phyloP scores from a whole-genome alignment of 2,888 invertebrate species.

The Tachina fera region DNA sequence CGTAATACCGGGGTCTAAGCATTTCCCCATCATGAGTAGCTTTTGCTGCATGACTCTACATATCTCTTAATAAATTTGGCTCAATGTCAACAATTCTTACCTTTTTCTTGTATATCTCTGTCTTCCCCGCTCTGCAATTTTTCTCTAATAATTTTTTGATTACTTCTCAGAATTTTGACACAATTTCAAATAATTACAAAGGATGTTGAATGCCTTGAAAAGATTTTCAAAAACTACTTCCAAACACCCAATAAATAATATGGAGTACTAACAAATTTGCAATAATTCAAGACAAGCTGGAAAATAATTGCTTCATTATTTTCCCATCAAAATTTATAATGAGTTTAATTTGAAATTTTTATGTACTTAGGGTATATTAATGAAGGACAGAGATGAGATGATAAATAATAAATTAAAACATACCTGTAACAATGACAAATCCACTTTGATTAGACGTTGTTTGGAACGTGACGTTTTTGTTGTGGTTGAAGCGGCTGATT shows the following conservation, averaged over 20 bases:
- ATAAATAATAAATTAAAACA: constrained; percentile 75
- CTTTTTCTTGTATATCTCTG: constrained; percentile 1
- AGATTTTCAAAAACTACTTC: constrained; percentile 42
- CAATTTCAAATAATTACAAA: neutral
- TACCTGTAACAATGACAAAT: constrained; percentile 90
- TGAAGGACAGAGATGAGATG: constrained; percentile 1
- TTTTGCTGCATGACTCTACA: neutral
- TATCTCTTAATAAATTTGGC: neutral
- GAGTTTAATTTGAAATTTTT: constrained; percentile 20
- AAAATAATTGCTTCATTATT: constrained; percentile 23
- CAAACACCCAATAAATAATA: constrained; percentile 59
- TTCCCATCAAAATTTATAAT: neutral
- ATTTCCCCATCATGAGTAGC: neutral
- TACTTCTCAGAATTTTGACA: constrained; percentile 11
- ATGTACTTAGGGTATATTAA: neutral
- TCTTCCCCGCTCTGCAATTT: neutral
- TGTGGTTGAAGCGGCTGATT: constrained; percentile 67
- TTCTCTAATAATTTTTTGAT: neutral
- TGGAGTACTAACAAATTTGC: constrained; percentile 54
- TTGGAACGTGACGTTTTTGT: constrained; percentile 80
- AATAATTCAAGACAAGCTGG: constrained; percentile 40
- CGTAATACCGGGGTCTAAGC: too few relatives aligned
- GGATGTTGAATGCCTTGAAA: constrained; percentile 4
- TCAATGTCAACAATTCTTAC: constrained; percentile 20
- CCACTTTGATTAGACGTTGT: constrained; percentile 91